A percentile compares a stretch with the other conserved stretches of the same genome.
phyloP scores from a whole-genome alignment of 92 coral and sea anemone species.

The Parazoanthus swiftii region DNA sequence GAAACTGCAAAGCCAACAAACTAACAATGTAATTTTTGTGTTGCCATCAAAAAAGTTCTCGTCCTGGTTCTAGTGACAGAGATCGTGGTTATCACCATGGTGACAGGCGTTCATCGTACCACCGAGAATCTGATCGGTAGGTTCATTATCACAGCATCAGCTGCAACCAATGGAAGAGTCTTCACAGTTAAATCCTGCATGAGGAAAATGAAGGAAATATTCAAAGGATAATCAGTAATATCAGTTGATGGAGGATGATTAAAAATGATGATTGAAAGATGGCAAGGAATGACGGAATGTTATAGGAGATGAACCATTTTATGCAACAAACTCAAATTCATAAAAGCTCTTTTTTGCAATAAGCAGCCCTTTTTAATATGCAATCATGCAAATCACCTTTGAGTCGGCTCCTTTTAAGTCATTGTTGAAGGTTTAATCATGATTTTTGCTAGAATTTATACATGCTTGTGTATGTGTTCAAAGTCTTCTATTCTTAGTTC shows the following conservation, averaged over 20 bases:
- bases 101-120: slow-evolving; percentile 27
- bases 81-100: slow-evolving; percentile 30
- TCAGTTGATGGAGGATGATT: background rate
- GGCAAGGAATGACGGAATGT: background rate
- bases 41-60: slow-evolving; percentile 30
- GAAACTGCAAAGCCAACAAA: background rate
- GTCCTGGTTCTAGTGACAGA: slow-evolving; percentile 35
- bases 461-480: too few relatives aligned
- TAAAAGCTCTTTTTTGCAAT: too few relatives aligned
- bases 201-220: background rate
- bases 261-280: background rate
- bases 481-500: too few relatives aligned
- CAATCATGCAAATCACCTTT: too few relatives aligned
- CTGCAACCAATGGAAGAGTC: background rate
- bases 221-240: background rate
- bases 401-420: too few relatives aligned
- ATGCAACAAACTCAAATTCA: too few relatives aligned
- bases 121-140: slow-evolving; percentile 41
- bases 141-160: slow-evolving; percentile 23
- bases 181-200: background rate
- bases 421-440: too few relatives aligned
- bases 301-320: background rate
- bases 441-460: too few relatives aligned
- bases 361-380: too few relatives aligned
- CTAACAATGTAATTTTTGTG: slow-evolving; percentile 12